Conservation (phyloP, 2,888 invertebrate genomes). For the Dermolepida albohirtum region DNA sequence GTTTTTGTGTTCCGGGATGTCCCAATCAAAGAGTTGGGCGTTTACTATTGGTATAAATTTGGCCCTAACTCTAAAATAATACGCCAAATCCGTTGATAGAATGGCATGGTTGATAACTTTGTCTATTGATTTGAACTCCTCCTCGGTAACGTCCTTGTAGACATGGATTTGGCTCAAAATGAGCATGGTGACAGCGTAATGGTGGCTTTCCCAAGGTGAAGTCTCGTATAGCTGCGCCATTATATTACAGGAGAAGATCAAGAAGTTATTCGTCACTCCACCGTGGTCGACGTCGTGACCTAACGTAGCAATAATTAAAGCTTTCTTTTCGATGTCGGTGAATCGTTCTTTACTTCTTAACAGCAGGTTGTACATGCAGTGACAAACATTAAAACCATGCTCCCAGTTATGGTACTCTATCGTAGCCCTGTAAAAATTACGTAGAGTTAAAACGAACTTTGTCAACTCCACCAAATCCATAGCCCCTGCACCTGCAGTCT, state of each 20-base stretch:
- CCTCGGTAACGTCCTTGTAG: constrained; percentile 18
- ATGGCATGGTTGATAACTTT: constrained; percentile 64
- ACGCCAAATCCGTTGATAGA: constrained; percentile 71
- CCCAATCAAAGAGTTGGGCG: constrained; percentile 67
- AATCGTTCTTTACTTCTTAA: constrained; percentile 66
- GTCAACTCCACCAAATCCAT: constrained; percentile 63
- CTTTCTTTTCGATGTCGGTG: constrained; percentile 66
- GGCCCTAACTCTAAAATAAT: constrained; percentile 69
- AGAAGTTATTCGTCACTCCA: constrained; percentile 73
- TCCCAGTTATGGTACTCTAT: constrained; percentile 75
- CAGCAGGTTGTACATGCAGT: constrained; percentile 71
- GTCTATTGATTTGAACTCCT: constrained; percentile 26
- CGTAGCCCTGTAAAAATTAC: constrained; percentile 67
- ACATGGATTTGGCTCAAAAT: constrained; percentile 63
- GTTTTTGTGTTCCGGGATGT: constrained; percentile 65
- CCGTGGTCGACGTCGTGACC: constrained; percentile 75
- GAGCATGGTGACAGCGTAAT: constrained; percentile 69
- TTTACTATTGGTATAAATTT: constrained; percentile 68
- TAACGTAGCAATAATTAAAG: constrained; percentile 69
- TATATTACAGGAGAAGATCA: constrained; percentile 68
- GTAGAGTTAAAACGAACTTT: constrained; percentile 67
- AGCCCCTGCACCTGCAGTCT: constrained; percentile 65
- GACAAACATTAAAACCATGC: constrained; percentile 73
- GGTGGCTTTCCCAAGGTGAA: constrained; percentile 73
- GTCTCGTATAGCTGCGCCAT: constrained; percentile 69